phyloP scores from a whole-genome alignment of 1,140 invertebrate species.

The Aphis craccivora region DNA sequence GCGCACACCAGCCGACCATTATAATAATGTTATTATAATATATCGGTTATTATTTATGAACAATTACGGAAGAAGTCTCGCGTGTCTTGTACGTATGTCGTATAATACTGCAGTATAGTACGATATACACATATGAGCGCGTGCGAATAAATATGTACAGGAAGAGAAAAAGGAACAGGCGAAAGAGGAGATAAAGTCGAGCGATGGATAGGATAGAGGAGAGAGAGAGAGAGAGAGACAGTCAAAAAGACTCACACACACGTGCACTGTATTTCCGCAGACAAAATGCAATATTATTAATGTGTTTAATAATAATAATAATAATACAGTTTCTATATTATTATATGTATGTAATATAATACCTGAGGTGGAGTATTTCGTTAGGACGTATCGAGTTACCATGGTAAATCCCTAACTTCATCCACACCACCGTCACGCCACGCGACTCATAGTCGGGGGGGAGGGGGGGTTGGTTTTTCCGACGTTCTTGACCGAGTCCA shows the following conservation, averaged over 20 bases:
- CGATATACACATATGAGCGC: no score
- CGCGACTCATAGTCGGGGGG: neutral
- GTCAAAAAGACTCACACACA: neutral
- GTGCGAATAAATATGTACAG: neutral
- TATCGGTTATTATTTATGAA: slow-evolving; percentile 49
- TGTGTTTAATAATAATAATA: neutral
- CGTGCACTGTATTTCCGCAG: neutral
- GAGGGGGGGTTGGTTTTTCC: neutral
- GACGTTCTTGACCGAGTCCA: neutral
- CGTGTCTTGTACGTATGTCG: neutral
- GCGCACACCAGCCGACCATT: neutral
- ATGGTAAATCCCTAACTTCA: neutral
- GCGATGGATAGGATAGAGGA: neutral
- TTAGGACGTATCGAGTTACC: slow-evolving; percentile 6
- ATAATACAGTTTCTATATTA: neutral
- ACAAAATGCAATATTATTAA: slow-evolving; percentile 35
- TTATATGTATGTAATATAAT: neutral
- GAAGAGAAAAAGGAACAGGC: neutral
- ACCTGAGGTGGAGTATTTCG: neutral
- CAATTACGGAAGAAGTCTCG: neutral
- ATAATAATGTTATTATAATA: neutral
- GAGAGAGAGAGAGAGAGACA: neutral
- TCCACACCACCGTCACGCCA: neutral
- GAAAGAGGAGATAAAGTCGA: neutral
- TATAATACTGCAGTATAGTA: neutral